Percentiles rank a stretch among this genome's conserved stretches.
These are phyloP conservation scores for Podarcis cretensis DNA, from an alignment of 2,113 vertebrate genomes.

Conservation along the genomic window DNA sequence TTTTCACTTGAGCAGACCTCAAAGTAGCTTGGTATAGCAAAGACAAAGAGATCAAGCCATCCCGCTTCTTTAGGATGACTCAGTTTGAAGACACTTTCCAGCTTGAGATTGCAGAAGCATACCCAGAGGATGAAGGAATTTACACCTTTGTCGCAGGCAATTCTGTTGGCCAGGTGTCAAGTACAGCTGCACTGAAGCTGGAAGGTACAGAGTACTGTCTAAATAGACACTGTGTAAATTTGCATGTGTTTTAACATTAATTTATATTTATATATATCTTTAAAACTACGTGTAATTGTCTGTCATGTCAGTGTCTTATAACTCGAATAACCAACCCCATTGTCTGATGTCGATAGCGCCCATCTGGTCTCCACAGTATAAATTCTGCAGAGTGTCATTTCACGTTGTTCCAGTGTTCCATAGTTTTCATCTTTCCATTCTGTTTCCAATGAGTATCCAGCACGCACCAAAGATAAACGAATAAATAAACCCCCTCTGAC, in stretches of 20 bases:
- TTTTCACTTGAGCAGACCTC: constrained; percentile 80
- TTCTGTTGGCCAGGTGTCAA: constrained; percentile 87
- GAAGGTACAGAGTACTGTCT: constrained; percentile 81
- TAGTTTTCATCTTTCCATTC: constrained; percentile 30
- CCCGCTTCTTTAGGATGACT: constrained; percentile 92
- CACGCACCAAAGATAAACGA: constrained; percentile 33
- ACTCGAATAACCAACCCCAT: constrained; percentile 59
- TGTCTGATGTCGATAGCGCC: constrained; percentile 38
- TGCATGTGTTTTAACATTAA: constrained; percentile 44
- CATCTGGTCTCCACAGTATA: constrained; percentile 22
- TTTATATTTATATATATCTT: constrained; percentile 31
- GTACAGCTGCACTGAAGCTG: constrained; percentile 86
- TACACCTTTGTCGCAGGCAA: constrained; percentile 93
- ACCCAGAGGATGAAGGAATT: constrained; percentile 90
- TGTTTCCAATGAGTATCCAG: constrained; percentile 28
- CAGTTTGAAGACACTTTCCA: constrained; percentile 96
- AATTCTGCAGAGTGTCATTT: constrained; percentile 28
- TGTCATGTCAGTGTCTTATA: constrained; percentile 57
- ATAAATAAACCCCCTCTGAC: constrained; percentile 19
- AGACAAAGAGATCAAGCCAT: constrained; percentile 95
- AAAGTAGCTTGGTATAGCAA: constrained; percentile 92
- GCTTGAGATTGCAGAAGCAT: constrained; percentile 92
- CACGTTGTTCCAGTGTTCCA: constrained; percentile 19
- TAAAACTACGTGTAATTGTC: constrained; percentile 41
- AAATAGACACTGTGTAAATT: constrained; percentile 19